These are phyloP conservation scores for Diachasmimorpha longicaudata DNA, from an alignment of 1,140 invertebrate species.

Conservation along the genomic window DNA sequence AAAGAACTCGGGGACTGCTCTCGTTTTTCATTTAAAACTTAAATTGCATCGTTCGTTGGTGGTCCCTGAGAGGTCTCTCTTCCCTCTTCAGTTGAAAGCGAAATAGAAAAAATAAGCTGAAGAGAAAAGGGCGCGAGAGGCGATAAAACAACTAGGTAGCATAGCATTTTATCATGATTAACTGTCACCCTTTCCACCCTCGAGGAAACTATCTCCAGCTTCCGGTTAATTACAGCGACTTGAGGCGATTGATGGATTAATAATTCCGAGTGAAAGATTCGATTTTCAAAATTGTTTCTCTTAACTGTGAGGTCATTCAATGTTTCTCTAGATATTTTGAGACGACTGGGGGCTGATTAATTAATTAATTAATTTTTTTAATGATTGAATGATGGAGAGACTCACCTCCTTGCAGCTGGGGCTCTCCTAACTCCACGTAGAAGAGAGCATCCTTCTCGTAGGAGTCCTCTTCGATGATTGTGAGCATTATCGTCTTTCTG, in stretches of 20 bases:
- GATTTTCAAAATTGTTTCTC: neutral
- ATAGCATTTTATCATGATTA: neutral
- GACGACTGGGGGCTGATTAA: too few species aligned
- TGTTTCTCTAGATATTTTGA: neutral
- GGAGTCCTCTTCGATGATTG: slow-evolving; percentile 95
- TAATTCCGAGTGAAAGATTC: neutral
- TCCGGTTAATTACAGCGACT: neutral
- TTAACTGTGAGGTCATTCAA: neutral
- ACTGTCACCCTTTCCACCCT: neutral
- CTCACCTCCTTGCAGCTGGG: slow-evolving; percentile 84
- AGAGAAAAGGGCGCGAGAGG: neutral
- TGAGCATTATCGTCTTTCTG: slow-evolving; percentile 86
- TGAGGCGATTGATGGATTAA: neutral
- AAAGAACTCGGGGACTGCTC: neutral
- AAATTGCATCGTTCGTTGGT: slow-evolving; percentile 16
- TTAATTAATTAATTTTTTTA: too few species aligned
- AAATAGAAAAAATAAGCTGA: neutral
- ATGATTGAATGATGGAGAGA: slow-evolving; percentile 23
- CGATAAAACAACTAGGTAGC: neutral
- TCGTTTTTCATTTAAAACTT: slow-evolving; percentile 25
- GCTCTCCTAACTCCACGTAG: slow-evolving; percentile 89
- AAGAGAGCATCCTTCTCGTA: slow-evolving; percentile 97
- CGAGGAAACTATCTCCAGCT: neutral
- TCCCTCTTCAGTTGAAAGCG: neutral
- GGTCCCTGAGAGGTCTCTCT: neutral